Evolutionary conservation across 2,113 vertebrate genomes (phyloP).

Genomic region (Toxostoma redivivum): DNA sequence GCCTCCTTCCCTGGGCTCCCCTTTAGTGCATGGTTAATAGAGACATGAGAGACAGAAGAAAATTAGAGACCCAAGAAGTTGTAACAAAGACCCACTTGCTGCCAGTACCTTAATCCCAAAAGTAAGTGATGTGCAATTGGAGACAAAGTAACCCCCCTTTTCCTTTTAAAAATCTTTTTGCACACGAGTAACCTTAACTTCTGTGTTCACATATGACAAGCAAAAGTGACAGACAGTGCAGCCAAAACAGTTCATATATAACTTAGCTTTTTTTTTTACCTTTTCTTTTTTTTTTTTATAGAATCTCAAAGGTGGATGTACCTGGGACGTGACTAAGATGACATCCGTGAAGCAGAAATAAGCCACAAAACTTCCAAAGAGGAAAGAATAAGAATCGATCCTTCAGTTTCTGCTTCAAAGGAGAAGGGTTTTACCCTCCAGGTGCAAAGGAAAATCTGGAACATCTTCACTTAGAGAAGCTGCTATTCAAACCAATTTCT

Average conservation of each 20-base stretch:
- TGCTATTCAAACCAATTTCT: constrained; percentile 79
- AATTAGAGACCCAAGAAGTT: constrained; percentile 19
- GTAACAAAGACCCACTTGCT: constrained; percentile 55
- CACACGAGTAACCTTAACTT: constrained; percentile 74
- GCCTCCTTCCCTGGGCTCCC: constrained; percentile 14
- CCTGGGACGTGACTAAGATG: constrained; percentile 73
- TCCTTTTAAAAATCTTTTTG: constrained; percentile 70
- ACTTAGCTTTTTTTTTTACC: constrained; percentile 52
- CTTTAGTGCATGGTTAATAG: constrained; percentile 29
- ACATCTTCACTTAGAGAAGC: constrained; percentile 72
- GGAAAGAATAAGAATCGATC: constrained; percentile 51
- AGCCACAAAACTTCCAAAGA: constrained; percentile 64
- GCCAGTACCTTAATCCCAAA: constrained; percentile 62
- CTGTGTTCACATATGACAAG: constrained; percentile 75
- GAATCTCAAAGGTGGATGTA: constrained; percentile 72
- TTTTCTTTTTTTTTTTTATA: constrained; percentile 58
- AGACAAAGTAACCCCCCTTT: constrained; percentile 65
- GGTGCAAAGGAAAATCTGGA: constrained; percentile 51
- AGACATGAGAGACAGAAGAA: constrained; percentile 32
- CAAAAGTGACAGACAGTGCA: constrained; percentile 84
- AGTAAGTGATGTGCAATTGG: constrained; percentile 62
- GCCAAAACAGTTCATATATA: constrained; percentile 79
- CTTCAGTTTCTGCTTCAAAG: constrained; percentile 68
- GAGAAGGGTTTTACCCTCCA: constrained; percentile 46
- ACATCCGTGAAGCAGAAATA: constrained; percentile 68